Base-by-base conservation (phyloP, 2,113 vertebrate genomes). In the Catharus bicknelli region DNA sequence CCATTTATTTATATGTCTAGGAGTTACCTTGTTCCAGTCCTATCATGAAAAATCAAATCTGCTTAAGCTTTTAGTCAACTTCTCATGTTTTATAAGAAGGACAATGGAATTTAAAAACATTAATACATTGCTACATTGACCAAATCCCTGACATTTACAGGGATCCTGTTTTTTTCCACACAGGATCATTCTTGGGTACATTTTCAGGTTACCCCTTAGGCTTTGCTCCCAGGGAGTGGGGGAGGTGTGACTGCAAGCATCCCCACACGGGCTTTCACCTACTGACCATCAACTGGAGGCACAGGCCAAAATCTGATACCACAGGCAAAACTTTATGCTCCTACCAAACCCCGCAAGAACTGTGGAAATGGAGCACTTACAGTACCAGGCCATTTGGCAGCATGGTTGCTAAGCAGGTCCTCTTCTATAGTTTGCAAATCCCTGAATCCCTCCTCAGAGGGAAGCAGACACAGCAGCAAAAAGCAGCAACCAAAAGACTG, bases 401-500 rank as follows among this genome's bases (percentile, higher is more conserved):
- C 2, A 0, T 22, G 82, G 66, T 29, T 78, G 36, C 73, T 86
- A 69, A 79, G 62, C 29, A 82, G 45, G 53, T 81, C 48, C 27
- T 91, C 86, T 59, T 70, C 47, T 38, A 22, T 48, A 38, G 45
- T 19, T 20, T 82, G 29, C 29, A 84, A 73, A 87, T 76, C 26
- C 75, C 55, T 29, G 32, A 69, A 74, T 81, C 40, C 18, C 22
- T 77, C 5, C 36, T 74, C 20, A 68, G 64, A 83, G 7, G 34
- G 59, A 63, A 83, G n/a, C 40, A 91, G 50, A 53, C 30, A 57
- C 22, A 83, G 70, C 70, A 87, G 8, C 34, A 36, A 36, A 36
- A 36, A 36, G 40, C 68, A 81, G 12, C 89, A 62, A 84, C 55
- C 51, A 69, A 73, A 86, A 92, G 66, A 69, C 55, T 82, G 86